Conservation (phyloP, 2,888 invertebrate species). For the Scaeva pyrastri region DNA sequence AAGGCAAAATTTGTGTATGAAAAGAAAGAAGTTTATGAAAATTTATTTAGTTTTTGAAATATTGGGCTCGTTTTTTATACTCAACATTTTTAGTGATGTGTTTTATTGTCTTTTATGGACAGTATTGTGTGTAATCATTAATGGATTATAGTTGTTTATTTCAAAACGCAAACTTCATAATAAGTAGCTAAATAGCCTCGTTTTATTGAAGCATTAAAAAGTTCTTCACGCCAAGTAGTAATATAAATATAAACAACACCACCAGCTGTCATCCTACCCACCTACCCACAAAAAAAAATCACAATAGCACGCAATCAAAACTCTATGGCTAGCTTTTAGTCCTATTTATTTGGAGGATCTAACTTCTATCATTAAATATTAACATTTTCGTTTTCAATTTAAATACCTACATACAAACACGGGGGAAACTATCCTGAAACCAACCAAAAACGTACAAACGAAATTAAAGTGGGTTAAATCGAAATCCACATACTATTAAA, state of each 20-base stretch:
- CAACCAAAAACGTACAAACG: neutral
- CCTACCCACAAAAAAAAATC: neutral
- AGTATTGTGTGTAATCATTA: neutral
- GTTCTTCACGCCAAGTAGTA: neutral
- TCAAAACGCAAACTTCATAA: neutral
- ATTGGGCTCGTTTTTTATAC: neutral
- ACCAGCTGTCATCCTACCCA: neutral
- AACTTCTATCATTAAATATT: neutral
- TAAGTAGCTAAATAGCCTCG: too few species aligned
- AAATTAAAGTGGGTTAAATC: constrained; percentile 18
- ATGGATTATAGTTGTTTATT: neutral
- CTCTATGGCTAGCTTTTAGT: neutral
- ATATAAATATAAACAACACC: neutral
- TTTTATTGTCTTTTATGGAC: neutral
- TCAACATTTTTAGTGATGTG: neutral
- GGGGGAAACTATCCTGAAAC: neutral
- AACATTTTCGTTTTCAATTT: too few species aligned
- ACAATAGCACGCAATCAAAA: constrained; percentile 9
- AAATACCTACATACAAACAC: neutral
- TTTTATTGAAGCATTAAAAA: constrained; percentile 18
- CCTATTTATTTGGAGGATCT: neutral
- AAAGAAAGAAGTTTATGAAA: neutral
- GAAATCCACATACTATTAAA: neutral
- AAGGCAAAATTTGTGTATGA: too few species aligned
- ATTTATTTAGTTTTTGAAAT: neutral